Base-by-base conservation (phyloP, 2,888 invertebrate genomes). In the Bombylius discolor region DNA sequence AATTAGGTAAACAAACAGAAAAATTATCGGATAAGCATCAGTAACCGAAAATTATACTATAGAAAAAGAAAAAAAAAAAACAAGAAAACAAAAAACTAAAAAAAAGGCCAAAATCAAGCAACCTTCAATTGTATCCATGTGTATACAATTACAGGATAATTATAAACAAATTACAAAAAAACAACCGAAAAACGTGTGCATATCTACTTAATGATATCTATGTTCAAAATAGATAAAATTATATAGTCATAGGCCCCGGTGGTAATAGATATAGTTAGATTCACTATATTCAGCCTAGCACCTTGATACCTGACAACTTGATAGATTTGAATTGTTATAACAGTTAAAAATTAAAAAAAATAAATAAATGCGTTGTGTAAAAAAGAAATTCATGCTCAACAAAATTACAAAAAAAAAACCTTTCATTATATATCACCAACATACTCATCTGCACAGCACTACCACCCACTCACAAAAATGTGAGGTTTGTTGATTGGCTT, bases 1-100 rank as follows among this genome's bases (percentile, higher is more conserved):
- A 58, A 58, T 58, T 58, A 58, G 45, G 36, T 34, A 55, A 56
- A 53, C 56, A 56, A 58, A 56, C 53, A 58, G 32, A 49, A 52
- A 58, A 49, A 14, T 39, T 56, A 56, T 56, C 58, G 49, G 53
- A 52, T 31, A 54, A 47, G 33, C 50, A 56, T 52, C 49, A 58
- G 48, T 49, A 53, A 48, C 53, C 31, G 56, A 45, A 55, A 55
- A 50, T 50, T 49, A 46, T 31, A 45, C 47, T 33, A 50, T 11
- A 42, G 4, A 36, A 36, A 36, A 36, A 36, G 36, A 36, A 9
- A 36, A 36, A 36, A 1, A 9, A 36, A 36, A 36, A 36, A 36
- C 6, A 36, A 36, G 8, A 36, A 7, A 7, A 36, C 34, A 7
- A 36, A 5, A 36, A 36, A 5, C 34, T 7, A 36, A 36, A 36